Percentiles rank a stretch among this genome's conserved stretches.
Conservation (phyloP, 2,888 invertebrate species). For the Clitarchus hookeri region DNA sequence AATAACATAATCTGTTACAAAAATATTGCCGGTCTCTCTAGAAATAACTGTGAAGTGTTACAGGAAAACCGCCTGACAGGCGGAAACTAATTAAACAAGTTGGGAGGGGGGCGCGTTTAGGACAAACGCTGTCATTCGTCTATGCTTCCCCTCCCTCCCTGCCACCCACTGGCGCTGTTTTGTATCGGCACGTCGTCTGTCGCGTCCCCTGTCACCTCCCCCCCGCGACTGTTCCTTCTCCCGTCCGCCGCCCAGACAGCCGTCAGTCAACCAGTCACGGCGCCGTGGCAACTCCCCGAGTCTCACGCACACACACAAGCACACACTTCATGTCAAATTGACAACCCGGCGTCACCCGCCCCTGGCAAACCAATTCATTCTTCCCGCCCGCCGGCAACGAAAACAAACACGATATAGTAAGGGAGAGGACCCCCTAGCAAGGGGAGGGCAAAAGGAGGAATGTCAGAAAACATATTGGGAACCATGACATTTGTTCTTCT, state of each 20-base stretch:
- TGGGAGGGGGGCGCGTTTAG: too few relatives aligned
- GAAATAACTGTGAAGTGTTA: too few relatives aligned
- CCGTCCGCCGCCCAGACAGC: not conserved
- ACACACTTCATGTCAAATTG: not conserved
- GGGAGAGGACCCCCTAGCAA: not conserved
- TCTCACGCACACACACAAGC: not conserved
- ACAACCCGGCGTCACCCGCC: conserved; percentile 2
- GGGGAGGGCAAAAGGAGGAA: not conserved
- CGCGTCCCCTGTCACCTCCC: not conserved
- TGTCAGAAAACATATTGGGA: not conserved
- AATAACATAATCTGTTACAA: too few relatives aligned
- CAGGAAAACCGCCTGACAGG: too few relatives aligned
- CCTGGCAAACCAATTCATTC: not conserved
- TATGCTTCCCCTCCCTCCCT: too few relatives aligned
- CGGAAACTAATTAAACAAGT: too few relatives aligned
- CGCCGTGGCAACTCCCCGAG: not conserved
- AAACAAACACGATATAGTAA: not conserved
- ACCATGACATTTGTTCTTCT: too few relatives aligned
- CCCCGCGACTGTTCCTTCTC: not conserved
- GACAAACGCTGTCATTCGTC: too few relatives aligned
- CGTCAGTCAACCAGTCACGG: not conserved
- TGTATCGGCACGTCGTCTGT: conserved; percentile 14
- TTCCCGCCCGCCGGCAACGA: not conserved
- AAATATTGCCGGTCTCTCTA: too few relatives aligned
- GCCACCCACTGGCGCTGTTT: not conserved